Conservation (phyloP, 2,113 vertebrate species). For the Amazona guildingii region DNA sequence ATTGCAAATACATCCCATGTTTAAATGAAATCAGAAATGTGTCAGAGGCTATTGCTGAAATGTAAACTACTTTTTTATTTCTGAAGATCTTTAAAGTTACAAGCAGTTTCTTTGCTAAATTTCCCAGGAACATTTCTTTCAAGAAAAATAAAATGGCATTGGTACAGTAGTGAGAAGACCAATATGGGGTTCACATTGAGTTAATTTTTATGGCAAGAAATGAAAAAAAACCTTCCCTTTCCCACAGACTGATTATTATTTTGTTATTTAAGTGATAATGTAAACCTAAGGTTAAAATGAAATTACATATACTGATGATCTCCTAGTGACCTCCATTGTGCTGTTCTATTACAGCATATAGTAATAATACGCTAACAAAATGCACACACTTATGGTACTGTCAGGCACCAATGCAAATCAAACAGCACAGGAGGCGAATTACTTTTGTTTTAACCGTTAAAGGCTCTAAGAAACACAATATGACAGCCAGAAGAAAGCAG, state of each 20-base stretch:
- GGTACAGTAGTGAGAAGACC: not conserved
- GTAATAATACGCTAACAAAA: constrained; percentile 52
- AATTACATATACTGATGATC: constrained; percentile 48
- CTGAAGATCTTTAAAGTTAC: not conserved
- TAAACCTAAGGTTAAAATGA: constrained; percentile 64
- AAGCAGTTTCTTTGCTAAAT: not conserved
- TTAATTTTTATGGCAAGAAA: constrained; percentile 29
- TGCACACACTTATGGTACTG: not conserved
- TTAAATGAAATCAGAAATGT: not conserved
- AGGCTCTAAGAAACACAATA: constrained; percentile 43
- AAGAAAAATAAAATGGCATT: not conserved
- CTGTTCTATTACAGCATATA: constrained; percentile 27
- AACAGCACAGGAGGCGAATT: not conserved
- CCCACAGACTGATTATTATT: constrained; percentile 40
- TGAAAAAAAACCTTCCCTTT: not conserved
- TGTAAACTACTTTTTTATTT: not conserved
- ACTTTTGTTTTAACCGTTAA: constrained; percentile 62
- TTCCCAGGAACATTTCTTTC: not conserved
- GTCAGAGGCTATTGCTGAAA: not conserved
- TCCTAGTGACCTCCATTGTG: constrained; percentile 47
- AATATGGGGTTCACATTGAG: not conserved
- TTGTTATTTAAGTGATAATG: constrained; percentile 71
- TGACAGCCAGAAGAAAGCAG: constrained; percentile 42
- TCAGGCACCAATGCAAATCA: constrained; percentile 8
- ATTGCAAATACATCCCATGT: not conserved